Conservation (phyloP, 2,888 invertebrate genomes). For the Scelioninae gen. 2 region DNA sequence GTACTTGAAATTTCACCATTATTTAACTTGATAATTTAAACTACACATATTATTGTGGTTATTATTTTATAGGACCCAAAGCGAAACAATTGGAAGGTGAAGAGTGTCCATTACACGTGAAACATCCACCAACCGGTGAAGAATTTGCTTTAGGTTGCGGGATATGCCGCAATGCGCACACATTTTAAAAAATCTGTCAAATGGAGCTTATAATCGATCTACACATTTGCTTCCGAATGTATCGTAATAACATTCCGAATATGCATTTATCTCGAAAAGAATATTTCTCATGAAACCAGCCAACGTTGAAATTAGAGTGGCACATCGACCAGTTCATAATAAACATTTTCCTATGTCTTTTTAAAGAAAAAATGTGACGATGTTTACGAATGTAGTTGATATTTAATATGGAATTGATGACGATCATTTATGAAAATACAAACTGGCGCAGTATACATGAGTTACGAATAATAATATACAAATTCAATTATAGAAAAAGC, state of each 20-base stretch:
- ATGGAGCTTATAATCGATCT: conserved; percentile 31
- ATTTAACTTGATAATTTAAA: too few species aligned
- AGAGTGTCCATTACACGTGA: conserved; percentile 96
- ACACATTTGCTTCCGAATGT: conserved; percentile 9
- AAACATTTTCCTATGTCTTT: conserved; percentile 54
- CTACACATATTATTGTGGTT: not conserved
- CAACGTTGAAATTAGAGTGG: conserved; percentile 8
- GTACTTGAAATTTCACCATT: too few species aligned
- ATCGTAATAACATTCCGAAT: conserved; percentile 32
- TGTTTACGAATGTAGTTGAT: conserved; percentile 33
- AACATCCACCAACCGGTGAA: conserved; percentile 97
- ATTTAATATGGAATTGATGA: conserved; percentile 55
- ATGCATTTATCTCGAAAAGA: conserved; percentile 21
- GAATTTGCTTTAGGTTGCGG: conserved; percentile 99
- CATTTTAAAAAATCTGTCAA: conserved; percentile 80
- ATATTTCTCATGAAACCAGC: conserved; percentile 20
- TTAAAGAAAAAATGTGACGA: conserved; percentile 34
- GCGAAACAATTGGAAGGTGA: conserved; percentile 95
- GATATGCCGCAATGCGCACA: conserved; percentile 96
- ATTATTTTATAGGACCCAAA: conserved; percentile 84
- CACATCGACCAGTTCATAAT: conserved; percentile 27
- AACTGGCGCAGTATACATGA: conserved; percentile 31
- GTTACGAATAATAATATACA: conserved; percentile 24
- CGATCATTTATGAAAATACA: conserved; percentile 28
- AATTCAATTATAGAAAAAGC: conserved; percentile 30